Percentiles rank a stretch among this genome's conserved stretches.
These are phyloP conservation scores for Myodes glareolus DNA, from an alignment of 2,113 vertebrate genomes.

Conservation along the genomic window DNA sequence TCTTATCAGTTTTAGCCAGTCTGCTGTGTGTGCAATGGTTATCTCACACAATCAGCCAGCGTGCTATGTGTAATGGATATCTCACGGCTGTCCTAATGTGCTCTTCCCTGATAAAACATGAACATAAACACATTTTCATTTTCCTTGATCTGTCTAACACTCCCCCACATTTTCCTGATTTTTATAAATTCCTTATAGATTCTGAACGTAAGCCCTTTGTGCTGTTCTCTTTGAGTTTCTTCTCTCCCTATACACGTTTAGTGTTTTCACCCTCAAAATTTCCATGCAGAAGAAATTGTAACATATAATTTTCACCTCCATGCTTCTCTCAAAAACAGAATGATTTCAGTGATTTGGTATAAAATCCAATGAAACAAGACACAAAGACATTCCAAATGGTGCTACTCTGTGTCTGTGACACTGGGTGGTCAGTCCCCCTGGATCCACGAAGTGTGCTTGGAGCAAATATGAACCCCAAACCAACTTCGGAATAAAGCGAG, in stretches of 20 bases:
- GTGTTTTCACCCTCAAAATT: slow-evolving; percentile 35
- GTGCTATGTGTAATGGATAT: background rate
- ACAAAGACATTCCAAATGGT: background rate
- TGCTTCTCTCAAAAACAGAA: slow-evolving; percentile 30
- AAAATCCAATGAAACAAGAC: slow-evolving; percentile 38
- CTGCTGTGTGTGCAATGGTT: background rate
- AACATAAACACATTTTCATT: background rate
- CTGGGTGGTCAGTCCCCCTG: background rate
- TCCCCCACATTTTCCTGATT: background rate
- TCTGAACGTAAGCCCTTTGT: background rate
- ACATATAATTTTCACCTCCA: background rate
- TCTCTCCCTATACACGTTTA: background rate
- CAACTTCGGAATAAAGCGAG: background rate
- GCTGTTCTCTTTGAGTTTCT: background rate
- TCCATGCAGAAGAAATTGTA: slow-evolving; percentile 30
- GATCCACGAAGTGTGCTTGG: background rate
- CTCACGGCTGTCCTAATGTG: background rate
- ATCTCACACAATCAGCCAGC: background rate
- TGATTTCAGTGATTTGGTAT: slow-evolving; percentile 18
- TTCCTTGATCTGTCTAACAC: background rate
- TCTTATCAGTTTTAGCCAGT: background rate
- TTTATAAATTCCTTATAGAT: background rate
- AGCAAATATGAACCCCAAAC: background rate
- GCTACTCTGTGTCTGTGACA: background rate
- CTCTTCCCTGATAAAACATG: background rate